Evolutionary conservation across 2,797 vertebrate genomes (phyloP), one percentile per base, ranked within the genome.

Genomic region (Hephaestus fuliginosus): DNA sequence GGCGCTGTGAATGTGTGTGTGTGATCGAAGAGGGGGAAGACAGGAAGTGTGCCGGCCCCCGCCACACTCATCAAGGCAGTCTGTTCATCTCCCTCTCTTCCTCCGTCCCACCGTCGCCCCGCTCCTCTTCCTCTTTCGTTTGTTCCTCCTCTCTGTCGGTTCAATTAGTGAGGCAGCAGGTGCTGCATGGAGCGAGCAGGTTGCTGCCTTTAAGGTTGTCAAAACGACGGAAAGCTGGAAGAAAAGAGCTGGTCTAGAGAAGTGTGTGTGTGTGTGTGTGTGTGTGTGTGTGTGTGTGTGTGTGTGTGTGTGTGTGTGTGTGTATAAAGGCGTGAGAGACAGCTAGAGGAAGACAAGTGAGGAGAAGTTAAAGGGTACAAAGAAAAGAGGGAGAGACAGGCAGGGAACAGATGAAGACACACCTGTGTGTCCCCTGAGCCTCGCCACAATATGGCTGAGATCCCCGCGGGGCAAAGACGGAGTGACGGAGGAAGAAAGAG

Each of bases 101-200:
- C 72, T 80, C 78, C 70, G 33, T 75, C 74, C 55, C 68, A 15
- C 78, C 64, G 48, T 60, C 67, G 58, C 74, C 36, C 64, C 64
- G 6, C 60, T 82, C 64, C 44, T 83, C 81, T 25, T 80, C 71
- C 33, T 28, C 71, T 49, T 53, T 46, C 25, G n/a, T 33, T 65
- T 46, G 53, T 78, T 67, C 56, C n/a, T 81, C 68, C 56, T 78
- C 78, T 85, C 76, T 61, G 86, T 86, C 82, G 62, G 76, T 85
- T 91, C 86, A 88, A 92, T 92, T 92, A 92, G 89, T 13, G 85
- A 86, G 88, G 88, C 86, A 93, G 90, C 93, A 95, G 94, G 92
- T 95, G 94, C 89, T 70, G 90, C 76, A 1, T 12, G 74, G 64
- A 86, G 86, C 67, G 85, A 88, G 87, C 86, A 92, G 88, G 90